Percentiles rank a stretch among this genome's conserved stretches.
phyloP scores from a whole-genome alignment of 2,888 invertebrate genomes.

The Caenorhabditis sulstoni region DNA sequence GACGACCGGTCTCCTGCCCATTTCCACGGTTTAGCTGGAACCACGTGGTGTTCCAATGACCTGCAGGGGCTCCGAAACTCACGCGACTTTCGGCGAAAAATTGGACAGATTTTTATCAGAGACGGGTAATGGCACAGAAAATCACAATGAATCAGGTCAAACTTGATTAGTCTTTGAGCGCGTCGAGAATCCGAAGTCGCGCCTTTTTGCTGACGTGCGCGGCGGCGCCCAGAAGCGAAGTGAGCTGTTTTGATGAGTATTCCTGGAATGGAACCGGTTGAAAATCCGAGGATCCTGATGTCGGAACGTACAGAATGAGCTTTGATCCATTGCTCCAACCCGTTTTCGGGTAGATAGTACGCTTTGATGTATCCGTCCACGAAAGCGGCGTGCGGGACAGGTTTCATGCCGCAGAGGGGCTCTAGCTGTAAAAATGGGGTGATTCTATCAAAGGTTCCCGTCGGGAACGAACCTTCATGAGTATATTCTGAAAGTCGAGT shows the following conservation, averaged over 20 bases:
- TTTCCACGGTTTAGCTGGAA: not conserved
- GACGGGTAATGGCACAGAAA: not conserved
- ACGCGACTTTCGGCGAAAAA: too few species aligned
- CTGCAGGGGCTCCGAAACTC: not conserved
- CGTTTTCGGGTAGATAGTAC: slow-evolving; percentile 92
- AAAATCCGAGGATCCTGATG: slow-evolving; percentile 55
- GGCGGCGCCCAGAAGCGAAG: slow-evolving; percentile 89
- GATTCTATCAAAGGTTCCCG: not conserved
- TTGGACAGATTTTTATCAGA: slow-evolving; percentile 7
- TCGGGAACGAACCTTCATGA: slow-evolving; percentile 89
- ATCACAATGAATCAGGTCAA: not conserved
- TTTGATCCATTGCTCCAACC: slow-evolving; percentile 91
- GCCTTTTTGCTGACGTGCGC: slow-evolving; percentile 92
- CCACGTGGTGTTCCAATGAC: slow-evolving; percentile 34
- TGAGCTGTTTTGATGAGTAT: slow-evolving; percentile 91
- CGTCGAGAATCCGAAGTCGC: slow-evolving; percentile 81
- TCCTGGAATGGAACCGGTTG: slow-evolving; percentile 84
- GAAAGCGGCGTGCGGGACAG: slow-evolving; percentile 90
- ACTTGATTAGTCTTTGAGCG: slow-evolving; percentile 56
- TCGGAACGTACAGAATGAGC: slow-evolving; percentile 86
- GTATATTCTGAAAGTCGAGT: slow-evolving; percentile 94
- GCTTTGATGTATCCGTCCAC: slow-evolving; percentile 97
- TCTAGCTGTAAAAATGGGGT: slow-evolving; percentile 83
- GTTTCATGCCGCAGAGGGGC: slow-evolving; percentile 87
- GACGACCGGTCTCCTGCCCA: too few species aligned